These are phyloP conservation scores for Drosophila histrio DNA, from an alignment of 2,888 invertebrate species.

Conservation along the genomic window DNA sequence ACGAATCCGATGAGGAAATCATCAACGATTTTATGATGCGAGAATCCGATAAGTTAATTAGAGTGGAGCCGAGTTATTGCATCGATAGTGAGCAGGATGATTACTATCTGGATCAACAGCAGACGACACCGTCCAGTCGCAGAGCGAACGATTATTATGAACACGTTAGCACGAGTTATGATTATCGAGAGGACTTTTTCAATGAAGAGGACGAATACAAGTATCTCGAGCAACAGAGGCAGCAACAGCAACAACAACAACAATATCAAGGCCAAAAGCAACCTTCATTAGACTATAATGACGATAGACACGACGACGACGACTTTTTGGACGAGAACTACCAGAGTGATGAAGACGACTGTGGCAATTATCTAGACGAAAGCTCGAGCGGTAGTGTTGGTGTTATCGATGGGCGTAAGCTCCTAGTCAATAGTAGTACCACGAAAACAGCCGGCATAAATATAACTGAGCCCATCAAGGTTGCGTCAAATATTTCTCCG, in stretches of 20 bases:
- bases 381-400: conserved; percentile 79
- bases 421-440: not conserved
- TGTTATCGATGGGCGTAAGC: conserved; percentile 29
- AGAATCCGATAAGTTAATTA: conserved; percentile 36
- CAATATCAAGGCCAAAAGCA: conserved; percentile 45
- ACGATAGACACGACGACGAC: conserved; percentile 62
- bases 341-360: conserved; percentile 82
- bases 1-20: conserved; percentile 59
- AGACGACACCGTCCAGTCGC: conserved; percentile 64
- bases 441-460: not conserved
- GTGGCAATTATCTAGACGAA: conserved; percentile 82
- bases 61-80: conserved; percentile 69
- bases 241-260: conserved; percentile 60
- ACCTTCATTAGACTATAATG: conserved; percentile 72
- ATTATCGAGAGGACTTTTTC: conserved; percentile 84
- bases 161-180: conserved; percentile 77
- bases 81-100: conserved; percentile 82
- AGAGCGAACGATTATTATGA: conserved; percentile 79
- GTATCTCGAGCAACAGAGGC: conserved; percentile 82
- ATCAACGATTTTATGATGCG: conserved; percentile 49
- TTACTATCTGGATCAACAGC: conserved; percentile 79
- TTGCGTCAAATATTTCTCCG: not conserved
- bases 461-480: not conserved
- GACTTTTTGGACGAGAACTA: conserved; percentile 81
- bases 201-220: conserved; percentile 84